These are phyloP conservation scores for Stratiomys singularior DNA, from an alignment of 2,888 invertebrate species.

Conservation along the genomic window DNA sequence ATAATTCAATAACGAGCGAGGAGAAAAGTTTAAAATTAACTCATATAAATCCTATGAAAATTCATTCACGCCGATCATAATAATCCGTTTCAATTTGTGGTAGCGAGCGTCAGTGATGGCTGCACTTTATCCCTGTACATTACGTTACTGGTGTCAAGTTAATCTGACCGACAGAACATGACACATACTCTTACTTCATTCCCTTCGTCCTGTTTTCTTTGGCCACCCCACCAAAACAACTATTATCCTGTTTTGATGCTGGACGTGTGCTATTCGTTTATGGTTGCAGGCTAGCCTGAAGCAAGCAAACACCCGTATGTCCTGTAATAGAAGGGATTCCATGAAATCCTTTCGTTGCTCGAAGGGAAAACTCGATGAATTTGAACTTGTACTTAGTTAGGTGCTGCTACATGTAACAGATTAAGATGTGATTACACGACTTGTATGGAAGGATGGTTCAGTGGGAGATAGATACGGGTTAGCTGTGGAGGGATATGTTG, in stretches of 20 bases:
- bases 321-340: not conserved
- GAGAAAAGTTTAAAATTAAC: slow-evolving; percentile 32
- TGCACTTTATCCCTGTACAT: slow-evolving; percentile 28
- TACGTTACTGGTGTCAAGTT: slow-evolving; percentile 11
- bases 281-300: not conserved
- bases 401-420: slow-evolving; percentile 14
- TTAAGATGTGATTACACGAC: slow-evolving; percentile 10
- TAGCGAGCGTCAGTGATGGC: not conserved
- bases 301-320: not conserved
- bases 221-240: too few species aligned
- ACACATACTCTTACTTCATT: not conserved
- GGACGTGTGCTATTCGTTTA: not conserved
- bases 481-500: too few species aligned
- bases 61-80: slow-evolving; percentile 40
- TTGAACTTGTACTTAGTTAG: slow-evolving; percentile 2
- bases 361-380: not conserved
- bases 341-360: not conserved
- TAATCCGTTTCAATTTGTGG: slow-evolving; percentile 35
- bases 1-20: slow-evolving; percentile 14
- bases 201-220: not conserved
- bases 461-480: too few species aligned
- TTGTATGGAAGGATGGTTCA: not conserved
- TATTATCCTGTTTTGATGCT: too few species aligned
- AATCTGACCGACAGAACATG: slow-evolving; percentile 33
- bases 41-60: slow-evolving; percentile 38